Evolutionary conservation across 2,113 vertebrate genomes (phyloP).

Genomic region (Hippolais icterina): DNA sequence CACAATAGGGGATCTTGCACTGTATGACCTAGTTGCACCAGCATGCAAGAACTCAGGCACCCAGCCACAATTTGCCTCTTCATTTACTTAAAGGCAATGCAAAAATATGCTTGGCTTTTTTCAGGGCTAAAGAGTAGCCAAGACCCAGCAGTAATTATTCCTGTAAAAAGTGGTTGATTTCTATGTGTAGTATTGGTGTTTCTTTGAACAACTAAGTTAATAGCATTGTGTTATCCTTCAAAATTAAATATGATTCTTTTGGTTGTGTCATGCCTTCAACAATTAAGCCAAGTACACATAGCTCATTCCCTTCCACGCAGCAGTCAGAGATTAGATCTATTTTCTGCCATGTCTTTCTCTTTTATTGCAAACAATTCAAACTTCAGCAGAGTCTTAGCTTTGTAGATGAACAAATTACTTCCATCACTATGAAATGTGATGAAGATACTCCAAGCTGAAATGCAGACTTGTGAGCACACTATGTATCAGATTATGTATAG

Average conservation of each 20-base stretch:
- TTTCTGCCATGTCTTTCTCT: not conserved
- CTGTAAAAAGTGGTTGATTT: not conserved
- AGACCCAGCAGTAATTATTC: not conserved
- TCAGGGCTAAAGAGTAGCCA: not conserved
- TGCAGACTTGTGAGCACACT: not conserved
- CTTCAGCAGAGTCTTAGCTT: not conserved
- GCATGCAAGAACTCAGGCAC: not conserved
- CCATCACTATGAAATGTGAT: not conserved
- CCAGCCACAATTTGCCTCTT: constrained; percentile 5
- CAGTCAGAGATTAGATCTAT: not conserved
- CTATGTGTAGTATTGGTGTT: not conserved
- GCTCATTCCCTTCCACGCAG: not conserved
- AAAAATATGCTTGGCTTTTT: constrained; percentile 4
- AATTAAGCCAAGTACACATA: not conserved
- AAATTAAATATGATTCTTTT: not conserved
- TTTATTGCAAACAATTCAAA: not conserved
- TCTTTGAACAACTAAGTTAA: not conserved
- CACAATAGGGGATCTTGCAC: constrained; percentile 25
- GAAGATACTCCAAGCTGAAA: not conserved
- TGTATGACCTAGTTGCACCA: constrained; percentile 43
- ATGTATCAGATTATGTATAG: not conserved
- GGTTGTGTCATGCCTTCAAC: not conserved
- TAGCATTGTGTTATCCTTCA: not conserved
- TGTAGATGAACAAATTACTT: not conserved
- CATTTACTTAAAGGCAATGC: not conserved